These are phyloP conservation scores for Avahi laniger DNA, from an alignment of 2,797 vertebrate species.

Conservation along the genomic window DNA sequence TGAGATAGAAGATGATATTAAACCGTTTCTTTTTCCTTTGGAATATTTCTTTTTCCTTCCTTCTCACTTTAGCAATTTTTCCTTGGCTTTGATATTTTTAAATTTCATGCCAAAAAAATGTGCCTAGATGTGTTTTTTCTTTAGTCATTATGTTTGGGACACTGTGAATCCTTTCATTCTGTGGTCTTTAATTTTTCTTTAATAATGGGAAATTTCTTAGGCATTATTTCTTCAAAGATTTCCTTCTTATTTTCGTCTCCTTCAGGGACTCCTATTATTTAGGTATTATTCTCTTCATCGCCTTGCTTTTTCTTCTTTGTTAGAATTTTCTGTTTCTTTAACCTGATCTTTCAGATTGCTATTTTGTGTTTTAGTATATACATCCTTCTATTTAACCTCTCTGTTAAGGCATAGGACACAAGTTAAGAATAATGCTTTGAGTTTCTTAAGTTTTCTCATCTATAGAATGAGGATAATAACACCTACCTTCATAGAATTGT, in stretches of 20 bases:
- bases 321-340: neutral
- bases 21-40: neutral
- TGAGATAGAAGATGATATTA: neutral
- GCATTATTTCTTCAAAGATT: neutral
- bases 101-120: neutral
- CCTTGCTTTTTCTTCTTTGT: neutral
- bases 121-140: neutral
- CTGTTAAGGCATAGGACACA: neutral
- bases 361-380: neutral
- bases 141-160: neutral
- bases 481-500: neutral
- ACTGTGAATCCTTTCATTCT: neutral
- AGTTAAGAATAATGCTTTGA: neutral
- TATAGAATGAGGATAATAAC: neutral
- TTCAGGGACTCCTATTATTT: neutral
- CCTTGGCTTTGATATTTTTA: constrained; percentile 1
- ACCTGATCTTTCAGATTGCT: neutral
- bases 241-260: neutral
- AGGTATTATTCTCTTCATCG: neutral
- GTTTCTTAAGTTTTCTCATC: neutral
- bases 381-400: neutral
- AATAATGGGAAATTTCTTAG: neutral
- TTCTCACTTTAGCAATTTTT: neutral
- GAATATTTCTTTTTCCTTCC: neutral
- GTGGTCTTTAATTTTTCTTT: neutral